Evolutionary conservation across 2,888 invertebrate genomes (phyloP), one percentile per base, ranked within the genome.

Genomic region (Ormyrus thymus): DNA sequence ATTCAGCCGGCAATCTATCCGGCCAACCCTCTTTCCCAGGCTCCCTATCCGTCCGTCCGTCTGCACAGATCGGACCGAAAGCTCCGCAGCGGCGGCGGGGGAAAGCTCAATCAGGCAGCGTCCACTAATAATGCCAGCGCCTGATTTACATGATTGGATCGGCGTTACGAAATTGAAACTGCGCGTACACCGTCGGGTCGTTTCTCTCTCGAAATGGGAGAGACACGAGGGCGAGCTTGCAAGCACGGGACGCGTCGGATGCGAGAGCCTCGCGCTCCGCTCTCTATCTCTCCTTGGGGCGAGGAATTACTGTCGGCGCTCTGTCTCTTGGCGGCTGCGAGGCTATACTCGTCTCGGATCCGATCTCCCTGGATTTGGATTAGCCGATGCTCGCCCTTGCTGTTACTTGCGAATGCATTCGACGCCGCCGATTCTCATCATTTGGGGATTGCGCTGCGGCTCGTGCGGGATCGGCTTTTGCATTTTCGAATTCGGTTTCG

Each of bases 121-220:
- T 72, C 79, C 78, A 84, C 88, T 88, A 89, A 89, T 89, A 89
- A 89, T 86, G 88, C 88, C 86, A 83, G 83, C 72, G 68, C 81
- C 86, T 88, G 89, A 89, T 89, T 90, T 90, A 89, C 89, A 90
- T 89, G 89, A 89, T 89, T 89, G 89, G 88, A 89, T 88, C 85
- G 89, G 86, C 87, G 86, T 88, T 86, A 86, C 88, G 88, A 88
- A 89, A 89, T 89, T 89, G 89, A 89, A 89, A 89, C 88, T 86
- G 84, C 82, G 74, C 83, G 75, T 81, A 76, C 76, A 61, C 70
- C 68, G 62, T 45, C 56, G 62, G 45, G 55, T 45, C n/a, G 65
- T 69, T 81, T 82, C 81, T 83, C 82, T 83, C 81, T 80, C 78
- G 72, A 81, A 81, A 83, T 82, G 81, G 81, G 81, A 83, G 81